Percentiles rank a stretch among this genome's conserved stretches.
Evolutionary conservation across 1,140 invertebrate genomes (phyloP).

Genomic region (Notospermus geniculatus): DNA sequence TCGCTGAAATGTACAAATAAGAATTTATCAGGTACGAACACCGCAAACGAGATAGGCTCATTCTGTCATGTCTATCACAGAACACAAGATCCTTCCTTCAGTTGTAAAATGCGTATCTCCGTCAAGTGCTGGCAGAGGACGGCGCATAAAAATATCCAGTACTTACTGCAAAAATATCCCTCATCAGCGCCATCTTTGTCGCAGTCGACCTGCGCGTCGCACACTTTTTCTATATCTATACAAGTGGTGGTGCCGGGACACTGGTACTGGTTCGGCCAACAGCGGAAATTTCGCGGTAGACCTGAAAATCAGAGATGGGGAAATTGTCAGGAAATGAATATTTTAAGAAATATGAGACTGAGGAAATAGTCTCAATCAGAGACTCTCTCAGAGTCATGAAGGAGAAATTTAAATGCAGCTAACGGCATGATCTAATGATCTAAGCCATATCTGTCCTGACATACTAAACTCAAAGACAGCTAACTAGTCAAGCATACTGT

Average conservation of each 20-base stretch:
- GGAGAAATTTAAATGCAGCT: background rate
- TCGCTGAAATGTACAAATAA: slow-evolving; percentile 15
- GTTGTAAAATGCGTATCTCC: too few relatives aligned
- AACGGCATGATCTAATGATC: background rate
- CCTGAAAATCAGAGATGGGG: slow-evolving; percentile 21
- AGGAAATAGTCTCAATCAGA: background rate
- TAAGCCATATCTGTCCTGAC: background rate
- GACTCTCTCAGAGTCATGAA: background rate
- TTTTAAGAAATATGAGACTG: background rate
- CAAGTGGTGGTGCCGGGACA: slow-evolving; percentile 29
- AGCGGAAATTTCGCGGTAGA: too few relatives aligned
- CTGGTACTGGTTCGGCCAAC: slow-evolving; percentile 30
- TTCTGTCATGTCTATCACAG: too few relatives aligned
- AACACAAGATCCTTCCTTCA: background rate
- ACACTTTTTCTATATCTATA: slow-evolving; percentile 28
- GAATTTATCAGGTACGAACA: slow-evolving; percentile 17
- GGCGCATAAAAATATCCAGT: background rate
- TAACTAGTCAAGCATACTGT: too few relatives aligned
- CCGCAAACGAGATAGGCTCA: background rate
- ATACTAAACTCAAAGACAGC: too few relatives aligned
- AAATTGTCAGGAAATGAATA: background rate
- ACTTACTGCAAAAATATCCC: slow-evolving; percentile 34
- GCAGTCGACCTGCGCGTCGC: slow-evolving; percentile 30
- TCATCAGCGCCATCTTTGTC: slow-evolving; percentile 28
- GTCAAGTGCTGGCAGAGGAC: background rate